Conservation (phyloP, 2,888 invertebrate genomes). For the Polydrusus tereticollis region DNA sequence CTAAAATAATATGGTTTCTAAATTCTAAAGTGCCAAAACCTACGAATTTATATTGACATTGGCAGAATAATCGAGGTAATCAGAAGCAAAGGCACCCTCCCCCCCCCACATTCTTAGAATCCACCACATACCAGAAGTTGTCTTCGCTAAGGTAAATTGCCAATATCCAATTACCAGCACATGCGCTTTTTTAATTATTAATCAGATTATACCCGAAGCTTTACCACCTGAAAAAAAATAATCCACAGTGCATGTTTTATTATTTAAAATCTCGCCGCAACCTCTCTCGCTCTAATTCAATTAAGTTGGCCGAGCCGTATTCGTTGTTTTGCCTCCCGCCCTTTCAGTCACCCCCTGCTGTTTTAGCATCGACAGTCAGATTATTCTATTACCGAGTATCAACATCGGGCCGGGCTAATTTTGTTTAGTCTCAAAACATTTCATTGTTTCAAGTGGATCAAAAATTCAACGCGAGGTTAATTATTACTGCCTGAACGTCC, state of each 20-base stretch:
- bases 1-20: no score
- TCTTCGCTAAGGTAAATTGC: no score
- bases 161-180: no score
- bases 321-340: conserved; percentile 54
- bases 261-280: conserved; percentile 57
- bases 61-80: no score
- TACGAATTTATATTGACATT: no score
- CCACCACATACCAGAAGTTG: no score
- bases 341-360: conserved; percentile 48
- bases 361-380: conserved; percentile 68
- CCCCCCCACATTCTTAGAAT: no score
- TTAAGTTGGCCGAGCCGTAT: conserved; percentile 51
- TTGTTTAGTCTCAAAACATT: conserved; percentile 79
- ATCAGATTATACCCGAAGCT: conserved; percentile 13
- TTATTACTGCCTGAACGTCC: conserved; percentile 61
- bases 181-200: conserved; percentile 7
- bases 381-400: conserved; percentile 80
- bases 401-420: conserved; percentile 73
- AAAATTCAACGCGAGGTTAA: conserved; percentile 77
- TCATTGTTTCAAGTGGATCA: conserved; percentile 77
- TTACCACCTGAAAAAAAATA: conserved; percentile 50
- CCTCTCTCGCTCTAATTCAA: conserved; percentile 59
- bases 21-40: no score
- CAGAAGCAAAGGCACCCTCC: no score
- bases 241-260: conserved; percentile 60